Evolutionary conservation across 1,140 invertebrate genomes (phyloP).

Genomic region (Meloidogyne hapla): DNA sequence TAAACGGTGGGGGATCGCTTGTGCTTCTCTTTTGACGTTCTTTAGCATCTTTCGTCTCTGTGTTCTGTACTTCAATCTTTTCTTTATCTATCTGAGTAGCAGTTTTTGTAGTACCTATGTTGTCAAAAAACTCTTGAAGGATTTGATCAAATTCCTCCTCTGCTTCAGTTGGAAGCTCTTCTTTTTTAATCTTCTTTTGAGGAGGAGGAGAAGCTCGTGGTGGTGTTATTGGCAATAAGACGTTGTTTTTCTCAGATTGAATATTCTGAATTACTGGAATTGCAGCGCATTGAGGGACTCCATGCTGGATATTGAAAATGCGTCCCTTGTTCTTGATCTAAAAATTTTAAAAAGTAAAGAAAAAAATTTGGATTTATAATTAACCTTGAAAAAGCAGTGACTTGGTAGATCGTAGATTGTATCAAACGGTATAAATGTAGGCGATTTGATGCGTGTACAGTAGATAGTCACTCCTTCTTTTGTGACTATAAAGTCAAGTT

Average conservation of each 20-base stretch:
- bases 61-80: neutral
- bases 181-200: neutral
- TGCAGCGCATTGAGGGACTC: neutral
- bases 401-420: neutral
- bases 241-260: neutral
- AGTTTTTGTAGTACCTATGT: neutral
- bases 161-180: neutral
- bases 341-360: neutral
- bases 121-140: neutral
- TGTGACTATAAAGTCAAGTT: neutral
- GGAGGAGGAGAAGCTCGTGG: neutral
- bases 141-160: neutral
- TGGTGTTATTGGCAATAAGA: neutral
- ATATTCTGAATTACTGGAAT: neutral
- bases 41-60: neutral
- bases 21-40: neutral
- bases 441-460: slow-evolving; percentile 1
- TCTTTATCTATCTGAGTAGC: neutral
- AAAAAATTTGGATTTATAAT: neutral
- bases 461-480: slow-evolving; percentile 7
- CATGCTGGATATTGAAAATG: neutral
- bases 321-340: neutral
- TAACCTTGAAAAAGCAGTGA: neutral
- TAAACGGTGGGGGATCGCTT: neutral
- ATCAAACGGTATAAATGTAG: slow-evolving; percentile 7